Percentiles rank a stretch among this genome's conserved stretches.
These are phyloP conservation scores for Pseudorectes ferrugineus DNA, from an alignment of 2,113 vertebrate genomes.

Conservation along the genomic window DNA sequence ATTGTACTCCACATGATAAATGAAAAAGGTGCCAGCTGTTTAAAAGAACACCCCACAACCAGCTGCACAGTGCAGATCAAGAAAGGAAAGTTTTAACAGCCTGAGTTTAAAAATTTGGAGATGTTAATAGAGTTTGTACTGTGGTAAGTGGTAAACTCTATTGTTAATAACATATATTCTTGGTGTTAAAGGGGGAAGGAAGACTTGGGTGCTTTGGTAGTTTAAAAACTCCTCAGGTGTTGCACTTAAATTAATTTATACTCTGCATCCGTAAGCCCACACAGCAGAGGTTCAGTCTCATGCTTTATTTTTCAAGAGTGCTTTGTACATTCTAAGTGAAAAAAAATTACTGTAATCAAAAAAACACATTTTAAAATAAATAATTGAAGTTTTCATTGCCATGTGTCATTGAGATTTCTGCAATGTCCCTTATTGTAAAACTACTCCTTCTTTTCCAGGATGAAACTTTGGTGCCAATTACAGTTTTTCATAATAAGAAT, in stretches of 20 bases:
- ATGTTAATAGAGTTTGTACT: constrained; percentile 54
- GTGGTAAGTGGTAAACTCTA: constrained; percentile 47
- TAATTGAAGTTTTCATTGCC: constrained; percentile 67
- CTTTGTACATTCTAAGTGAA: constrained; percentile 54
- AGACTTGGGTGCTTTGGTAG: constrained; percentile 33
- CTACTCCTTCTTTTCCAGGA: constrained; percentile 80
- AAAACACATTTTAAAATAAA: constrained; percentile 63
- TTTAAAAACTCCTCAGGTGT: constrained; percentile 64
- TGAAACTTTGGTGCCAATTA: constrained; percentile 86
- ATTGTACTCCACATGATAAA: not conserved
- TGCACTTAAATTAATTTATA: constrained; percentile 65
- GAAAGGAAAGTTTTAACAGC: constrained; percentile 28
- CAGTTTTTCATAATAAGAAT: constrained; percentile 80
- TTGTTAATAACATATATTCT: constrained; percentile 49
- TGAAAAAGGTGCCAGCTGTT: not conserved
- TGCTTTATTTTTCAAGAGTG: constrained; percentile 61
- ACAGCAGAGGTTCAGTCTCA: constrained; percentile 50
- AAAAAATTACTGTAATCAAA: constrained; percentile 69
- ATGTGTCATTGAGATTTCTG: constrained; percentile 56
- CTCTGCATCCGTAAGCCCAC: constrained; percentile 23
- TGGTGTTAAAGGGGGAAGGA: constrained; percentile 15
- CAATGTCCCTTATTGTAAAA: constrained; percentile 59
- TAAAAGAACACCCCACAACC: not conserved
- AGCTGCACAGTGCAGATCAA: not conserved
- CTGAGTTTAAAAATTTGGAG: constrained; percentile 18